Base-by-base conservation (phyloP, 2,113 vertebrate genomes). In the Machaerirhynchus nigripectus region DNA sequence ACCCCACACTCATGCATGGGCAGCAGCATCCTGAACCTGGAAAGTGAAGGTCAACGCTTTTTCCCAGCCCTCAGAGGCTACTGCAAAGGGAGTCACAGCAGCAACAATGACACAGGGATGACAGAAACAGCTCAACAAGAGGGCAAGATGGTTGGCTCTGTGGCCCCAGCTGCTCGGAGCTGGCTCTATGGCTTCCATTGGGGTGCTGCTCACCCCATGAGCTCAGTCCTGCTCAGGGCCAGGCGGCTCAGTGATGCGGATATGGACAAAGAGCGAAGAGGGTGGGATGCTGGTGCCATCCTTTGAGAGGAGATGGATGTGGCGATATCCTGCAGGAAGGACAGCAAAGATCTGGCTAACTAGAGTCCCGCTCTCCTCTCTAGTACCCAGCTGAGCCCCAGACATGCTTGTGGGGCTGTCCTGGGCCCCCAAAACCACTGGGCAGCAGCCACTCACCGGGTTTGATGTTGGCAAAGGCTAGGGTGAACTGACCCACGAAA, bases 401-500 rank as follows among this genome's bases (percentile, higher is more conserved):
- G 12, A 37, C 11, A 46, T 12, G 22, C 8, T 68, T 67, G 42
- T 0, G 1, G 23, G 37, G 37, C 55, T 92, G 24, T 22, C 26
- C 35, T 46, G 40, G 24, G 7, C 0, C 0, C 40, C 44, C 42
- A 9, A 35, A 52, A 17, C 31, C 37, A 27, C 53, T 4, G 3
- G 40, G n/a, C 52, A 68, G 39, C 24, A 24, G n/a, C 23, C 2
- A 3, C 98, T 98, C 90, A 99, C 99, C 99, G 39, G 98, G 98
- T 95, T 99, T 98, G 95, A 99, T 98, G 87, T 99, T 99, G 91
- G 94, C 97, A 93, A 99, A 98, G 11, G 99, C 98, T 27, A 99
- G 92, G 5, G 99, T 98, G 83, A 98, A 99, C 97, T 99, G 99
- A 47, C 99, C 99, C 61, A 99, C 98, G 8, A 99, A 99, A 89